Evolutionary conservation across 1,140 invertebrate species (phyloP).

Genomic region (Batillaria attramentaria): DNA sequence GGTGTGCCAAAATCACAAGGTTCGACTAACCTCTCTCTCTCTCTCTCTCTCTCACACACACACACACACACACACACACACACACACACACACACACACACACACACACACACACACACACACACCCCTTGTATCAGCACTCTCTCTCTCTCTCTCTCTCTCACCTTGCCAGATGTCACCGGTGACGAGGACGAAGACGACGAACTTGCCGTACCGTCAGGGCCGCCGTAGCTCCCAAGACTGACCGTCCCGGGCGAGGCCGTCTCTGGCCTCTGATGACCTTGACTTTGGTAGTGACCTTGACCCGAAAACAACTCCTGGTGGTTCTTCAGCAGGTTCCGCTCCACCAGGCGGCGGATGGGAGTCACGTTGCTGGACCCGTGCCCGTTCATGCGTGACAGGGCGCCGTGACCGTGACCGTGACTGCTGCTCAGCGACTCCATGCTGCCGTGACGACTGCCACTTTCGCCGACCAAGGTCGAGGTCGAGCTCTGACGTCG

Average conservation of each 20-base stretch:
- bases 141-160: background rate
- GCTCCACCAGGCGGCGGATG: conserved; percentile 38
- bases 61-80: conserved; percentile 12
- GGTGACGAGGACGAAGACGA: conserved; percentile 23
- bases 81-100: background rate
- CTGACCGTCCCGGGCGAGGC: conserved; percentile 19
- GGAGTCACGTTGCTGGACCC: conserved; percentile 32
- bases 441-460: conserved; percentile 22
- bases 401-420: background rate
- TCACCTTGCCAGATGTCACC: conserved; percentile 17
- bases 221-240: conserved; percentile 14
- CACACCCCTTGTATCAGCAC: background rate
- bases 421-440: conserved; percentile 10
- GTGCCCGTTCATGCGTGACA: conserved; percentile 9
- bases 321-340: conserved; percentile 39
- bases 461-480: conserved; percentile 34
- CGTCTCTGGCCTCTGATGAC: conserved; percentile 9
- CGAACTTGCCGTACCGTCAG: background rate
- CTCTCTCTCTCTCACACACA: background rate
- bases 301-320: too few species aligned
- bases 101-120: background rate
- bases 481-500: conserved; percentile 43
- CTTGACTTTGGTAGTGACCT: too few species aligned
- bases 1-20: too few species aligned
- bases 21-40: background rate